Base-by-base conservation (phyloP, 1,140 invertebrate genomes). In the Hylyphantes graminicola region DNA sequence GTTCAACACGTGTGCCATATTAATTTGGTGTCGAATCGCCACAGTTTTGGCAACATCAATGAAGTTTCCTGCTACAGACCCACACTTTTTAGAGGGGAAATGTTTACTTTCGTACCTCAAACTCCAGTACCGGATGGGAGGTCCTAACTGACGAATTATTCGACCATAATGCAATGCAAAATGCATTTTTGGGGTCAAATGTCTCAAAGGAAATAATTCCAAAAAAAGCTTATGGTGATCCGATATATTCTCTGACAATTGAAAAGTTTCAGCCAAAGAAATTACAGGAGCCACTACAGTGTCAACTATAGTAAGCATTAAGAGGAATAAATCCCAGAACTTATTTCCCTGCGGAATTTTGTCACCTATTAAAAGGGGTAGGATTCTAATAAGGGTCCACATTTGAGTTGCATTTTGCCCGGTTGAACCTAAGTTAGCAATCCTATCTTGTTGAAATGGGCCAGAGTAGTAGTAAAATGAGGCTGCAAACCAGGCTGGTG, bases 361-460 rank as follows among this genome's bases (percentile, higher is more conserved):
- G 50, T 73, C 70, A 50, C 51, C 70, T 15, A 73, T 73, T 9
- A 73, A 73, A 73, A 73, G 70, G 11, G 70, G 70, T 12, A 73
- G 13, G 48, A 15, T 50, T 73, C 70, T 73, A 73, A 73, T 73
- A 17, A 73, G 50, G 51, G 50, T 73, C 70, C 50, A 73, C 70
- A 73, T 73, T 50, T 73, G 70, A n/a, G 70, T 50, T 73, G 21
- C 70, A 73, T 50, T 73, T 73, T 73, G 70, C 35, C 70, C 70
- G 1, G 70, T 50, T 51, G 51, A 73, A 73, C 50, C 19, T 50
- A 9, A 7, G 19, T 50, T 73, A 10, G 10, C 13, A 13, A 73
- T 10, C 50, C 53, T 73, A 12, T 73, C 51, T 73, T 35, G 35
- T 48, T 50, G 19, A 13, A 73, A n/a, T 50, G 70, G 70, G 21